Percentiles rank a stretch among this genome's conserved stretches.
Conservation (phyloP, 2,797 vertebrate genomes). For the Falco novaeseelandiae region DNA sequence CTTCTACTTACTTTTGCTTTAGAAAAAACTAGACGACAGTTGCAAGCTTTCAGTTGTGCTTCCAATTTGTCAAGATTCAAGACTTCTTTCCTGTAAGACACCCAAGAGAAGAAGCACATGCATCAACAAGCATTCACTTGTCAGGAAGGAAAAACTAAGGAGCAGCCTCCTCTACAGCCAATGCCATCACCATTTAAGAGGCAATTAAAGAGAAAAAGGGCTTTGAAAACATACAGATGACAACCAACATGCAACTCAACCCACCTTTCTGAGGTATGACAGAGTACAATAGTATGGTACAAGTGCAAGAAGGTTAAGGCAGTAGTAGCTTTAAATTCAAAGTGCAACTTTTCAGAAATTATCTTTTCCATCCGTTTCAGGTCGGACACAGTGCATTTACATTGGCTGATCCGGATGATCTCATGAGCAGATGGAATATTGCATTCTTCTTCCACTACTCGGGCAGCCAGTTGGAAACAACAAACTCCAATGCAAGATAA, state of each 20-base stretch:
- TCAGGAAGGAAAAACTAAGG: background rate
- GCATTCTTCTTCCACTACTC: slow-evolving; percentile 89
- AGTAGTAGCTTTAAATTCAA: slow-evolving; percentile 94
- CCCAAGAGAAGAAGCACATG: background rate
- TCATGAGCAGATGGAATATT: slow-evolving; percentile 86
- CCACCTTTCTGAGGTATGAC: slow-evolving; percentile 90
- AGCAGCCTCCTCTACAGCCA: background rate
- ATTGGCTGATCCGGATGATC: slow-evolving; percentile 95
- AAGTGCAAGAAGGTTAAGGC: slow-evolving; percentile 98
- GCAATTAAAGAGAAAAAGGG: background rate
- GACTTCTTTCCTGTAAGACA: slow-evolving; percentile 83
- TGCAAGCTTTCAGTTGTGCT: slow-evolving; percentile 96
- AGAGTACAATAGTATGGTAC: slow-evolving; percentile 88
- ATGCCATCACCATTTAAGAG: background rate
- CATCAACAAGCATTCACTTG: fast-evolving
- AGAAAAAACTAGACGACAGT: slow-evolving; percentile 92
- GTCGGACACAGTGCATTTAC: slow-evolving; percentile 94
- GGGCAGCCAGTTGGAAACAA: slow-evolving; percentile 92
- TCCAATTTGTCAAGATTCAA: slow-evolving; percentile 93
- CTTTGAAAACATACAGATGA: background rate
- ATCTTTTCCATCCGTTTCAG: slow-evolving; percentile 96
- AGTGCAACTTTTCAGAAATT: slow-evolving; percentile 91
- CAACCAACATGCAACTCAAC: background rate
- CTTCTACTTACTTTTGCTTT: slow-evolving; percentile 92
- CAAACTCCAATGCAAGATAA: slow-evolving; percentile 95